Percentiles rank a stretch among this genome's conserved stretches.
These are phyloP conservation scores for Geotrypetes seraphini DNA, from an alignment of 2,797 vertebrate species.

Conservation along the genomic window DNA sequence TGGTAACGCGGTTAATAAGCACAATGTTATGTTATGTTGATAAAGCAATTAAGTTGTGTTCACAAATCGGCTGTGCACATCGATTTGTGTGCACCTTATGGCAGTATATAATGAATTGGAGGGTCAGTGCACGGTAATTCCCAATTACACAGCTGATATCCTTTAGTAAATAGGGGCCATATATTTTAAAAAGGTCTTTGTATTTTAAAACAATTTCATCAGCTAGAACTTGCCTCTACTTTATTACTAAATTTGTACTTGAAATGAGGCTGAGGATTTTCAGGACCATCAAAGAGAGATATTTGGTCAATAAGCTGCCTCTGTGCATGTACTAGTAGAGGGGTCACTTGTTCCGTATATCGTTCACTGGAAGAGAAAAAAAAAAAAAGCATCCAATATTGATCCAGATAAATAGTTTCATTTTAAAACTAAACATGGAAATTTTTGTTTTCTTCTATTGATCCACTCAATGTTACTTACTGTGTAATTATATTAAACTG, in stretches of 20 bases:
- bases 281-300: constrained; percentile 33
- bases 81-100: too few relatives aligned
- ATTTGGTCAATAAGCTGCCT: constrained; percentile 70
- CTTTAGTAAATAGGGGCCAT: too few relatives aligned
- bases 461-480: constrained; percentile 37
- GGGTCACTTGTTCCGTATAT: constrained; percentile 67
- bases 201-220: too few relatives aligned
- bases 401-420: background rate
- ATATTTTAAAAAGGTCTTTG: too few relatives aligned
- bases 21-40: too few relatives aligned
- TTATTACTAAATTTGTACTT: constrained; percentile 42
- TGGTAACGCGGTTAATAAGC: too few relatives aligned
- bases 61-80: too few relatives aligned
- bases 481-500: constrained; percentile 74
- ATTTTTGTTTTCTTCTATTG: background rate
- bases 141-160: too few relatives aligned
- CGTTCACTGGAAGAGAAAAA: constrained; percentile 58
- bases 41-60: too few relatives aligned
- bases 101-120: too few relatives aligned
- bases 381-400: background rate
- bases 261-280: constrained; percentile 53
- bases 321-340: constrained; percentile 79
- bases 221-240: constrained; percentile 57
- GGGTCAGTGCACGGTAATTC: too few relatives aligned
- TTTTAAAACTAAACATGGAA: background rate